A percentile compares a stretch with the other conserved stretches of the same genome.
Conservation (phyloP, 2,113 vertebrate genomes). For the Pterocles burchelli region DNA sequence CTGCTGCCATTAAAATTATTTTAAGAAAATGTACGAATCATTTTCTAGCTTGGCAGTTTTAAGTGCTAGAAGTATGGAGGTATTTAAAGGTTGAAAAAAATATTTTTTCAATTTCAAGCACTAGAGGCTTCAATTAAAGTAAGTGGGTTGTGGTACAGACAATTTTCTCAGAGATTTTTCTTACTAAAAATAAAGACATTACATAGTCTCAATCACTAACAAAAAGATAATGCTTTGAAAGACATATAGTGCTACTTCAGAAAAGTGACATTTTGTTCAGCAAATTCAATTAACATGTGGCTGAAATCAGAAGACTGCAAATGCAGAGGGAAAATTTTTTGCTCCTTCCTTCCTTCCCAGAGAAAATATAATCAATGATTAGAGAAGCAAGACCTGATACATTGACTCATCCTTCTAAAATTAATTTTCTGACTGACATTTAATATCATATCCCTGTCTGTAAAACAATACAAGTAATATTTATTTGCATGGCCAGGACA, state of each 20-base stretch:
- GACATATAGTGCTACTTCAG: not conserved
- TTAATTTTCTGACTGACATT: not conserved
- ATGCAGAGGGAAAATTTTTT: not conserved
- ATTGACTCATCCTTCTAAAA: not conserved
- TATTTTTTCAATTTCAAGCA: too few relatives aligned
- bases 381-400: not conserved
- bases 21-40: not conserved
- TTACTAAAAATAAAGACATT: not conserved
- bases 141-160: not conserved
- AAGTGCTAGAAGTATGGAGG: not conserved
- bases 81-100: slow-evolving; percentile 1
- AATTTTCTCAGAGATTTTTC: not conserved
- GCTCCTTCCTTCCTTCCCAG: not conserved
- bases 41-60: not conserved
- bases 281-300: not conserved
- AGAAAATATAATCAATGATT: not conserved
- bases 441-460: not conserved
- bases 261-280: not conserved
- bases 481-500: not conserved
- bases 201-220: not conserved
- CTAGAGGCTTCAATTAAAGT: too few relatives aligned
- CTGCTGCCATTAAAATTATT: not conserved
- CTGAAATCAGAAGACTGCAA: not conserved
- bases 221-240: not conserved
- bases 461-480: not conserved